A percentile compares a stretch with the other conserved stretches of the same genome.
Conservation (phyloP, 1,140 invertebrate genomes). For the Temnothorax nylanderi region DNA sequence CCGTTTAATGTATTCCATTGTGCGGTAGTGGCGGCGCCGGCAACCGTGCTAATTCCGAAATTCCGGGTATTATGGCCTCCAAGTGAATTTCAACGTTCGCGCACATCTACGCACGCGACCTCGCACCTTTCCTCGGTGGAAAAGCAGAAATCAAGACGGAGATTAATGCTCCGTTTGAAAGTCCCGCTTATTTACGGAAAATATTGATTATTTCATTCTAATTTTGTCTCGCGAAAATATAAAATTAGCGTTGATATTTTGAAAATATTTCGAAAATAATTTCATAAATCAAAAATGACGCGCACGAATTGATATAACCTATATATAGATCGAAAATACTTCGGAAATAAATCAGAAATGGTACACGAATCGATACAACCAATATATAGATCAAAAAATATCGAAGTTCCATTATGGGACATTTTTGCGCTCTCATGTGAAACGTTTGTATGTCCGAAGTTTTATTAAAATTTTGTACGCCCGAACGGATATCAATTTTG, state of each 20-base stretch:
- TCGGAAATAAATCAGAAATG: too few species aligned
- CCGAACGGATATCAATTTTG: constrained; percentile 23
- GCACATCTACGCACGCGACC: constrained; percentile 39
- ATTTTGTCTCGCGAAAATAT: background rate
- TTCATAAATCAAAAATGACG: background rate
- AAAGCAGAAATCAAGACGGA: constrained; percentile 44
- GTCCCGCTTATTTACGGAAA: background rate
- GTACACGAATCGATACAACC: background rate
- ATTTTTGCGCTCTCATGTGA: background rate
- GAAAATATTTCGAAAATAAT: background rate
- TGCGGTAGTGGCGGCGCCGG: constrained; percentile 67
- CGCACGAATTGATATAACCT: too few species aligned
- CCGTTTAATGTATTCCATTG: constrained; percentile 81
- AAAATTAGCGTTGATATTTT: background rate
- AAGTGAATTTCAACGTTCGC: constrained; percentile 80
- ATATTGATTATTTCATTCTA: background rate
- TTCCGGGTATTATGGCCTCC: constrained; percentile 77
- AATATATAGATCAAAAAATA: background rate
- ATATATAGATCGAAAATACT: too few species aligned
- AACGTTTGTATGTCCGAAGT: constrained; percentile 5
- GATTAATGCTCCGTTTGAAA: constrained; percentile 36
- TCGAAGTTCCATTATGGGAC: background rate
- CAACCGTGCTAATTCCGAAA: constrained; percentile 79
- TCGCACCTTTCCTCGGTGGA: background rate
- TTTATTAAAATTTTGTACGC: constrained; percentile 42